Evolutionary conservation across 2,797 vertebrate species (phyloP), one percentile per base, ranked within the genome.

Genomic region (Cheirogaleus major): DNA sequence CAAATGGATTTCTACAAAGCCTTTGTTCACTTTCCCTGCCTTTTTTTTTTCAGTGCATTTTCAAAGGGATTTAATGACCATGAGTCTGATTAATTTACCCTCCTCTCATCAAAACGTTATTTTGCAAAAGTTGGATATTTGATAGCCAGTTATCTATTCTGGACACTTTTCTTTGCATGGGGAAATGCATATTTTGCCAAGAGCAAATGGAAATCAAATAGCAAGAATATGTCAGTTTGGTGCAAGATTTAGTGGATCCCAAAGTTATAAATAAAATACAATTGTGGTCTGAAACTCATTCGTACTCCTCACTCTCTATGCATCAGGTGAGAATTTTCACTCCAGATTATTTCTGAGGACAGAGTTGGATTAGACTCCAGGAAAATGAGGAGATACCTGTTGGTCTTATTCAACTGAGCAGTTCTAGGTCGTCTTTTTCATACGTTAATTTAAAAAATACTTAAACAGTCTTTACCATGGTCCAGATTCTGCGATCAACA

Each of bases 21-120:
- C 52, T 59, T 93, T 86, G 23, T 57, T 93, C 88, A 65, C 23
- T 80, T 83, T 52, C 27, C 55, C 15, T 7, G n/a, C 23, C 43
- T 65, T 9, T 9, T 11, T 22, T 22, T 69, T 45, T n/a, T 45
- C 13, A 65, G 41, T 95, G 13, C 4, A 59, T 90, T 96, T 96
- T 97, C 48, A 88, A 93, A 79, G 83, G 92, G 38, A 93, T 85
- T 85, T 82, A 83, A 93, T 93, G 67, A 59, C 43, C 41, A 25
- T 1, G 9, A 70, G 22, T 85, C 72, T 92, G 78, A 90, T 93
- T 76, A 55, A 61, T 72, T 86, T 80, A 73, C 38, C 35, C 92
- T 89, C 67, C 84, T 95, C 50, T 92, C 76, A 90, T 91, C 88
- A 92, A 65, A 96, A 82, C 35, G 61, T 41, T 61, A 63, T 91